Percentiles rank a stretch among this genome's conserved stretches.
phyloP scores from a whole-genome alignment of 2,797 vertebrate genomes.

The Microchirus variegatus region DNA sequence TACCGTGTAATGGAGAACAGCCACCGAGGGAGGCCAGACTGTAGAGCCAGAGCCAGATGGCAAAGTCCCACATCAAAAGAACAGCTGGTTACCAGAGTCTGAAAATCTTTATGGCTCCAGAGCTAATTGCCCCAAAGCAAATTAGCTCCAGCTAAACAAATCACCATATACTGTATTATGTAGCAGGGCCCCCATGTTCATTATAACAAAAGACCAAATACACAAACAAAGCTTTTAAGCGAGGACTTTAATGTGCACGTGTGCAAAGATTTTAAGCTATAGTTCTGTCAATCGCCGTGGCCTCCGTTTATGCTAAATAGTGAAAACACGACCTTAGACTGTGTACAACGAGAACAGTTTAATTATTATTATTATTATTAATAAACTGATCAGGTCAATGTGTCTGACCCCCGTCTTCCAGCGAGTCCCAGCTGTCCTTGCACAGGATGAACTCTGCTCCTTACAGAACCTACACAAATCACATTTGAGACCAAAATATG shows the following conservation, averaged over 20 bases:
- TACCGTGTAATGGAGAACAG: slow-evolving; percentile 38
- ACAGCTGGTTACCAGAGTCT: slow-evolving; percentile 72
- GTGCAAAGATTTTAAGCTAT: slow-evolving; percentile 15
- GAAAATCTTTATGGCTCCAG: slow-evolving; percentile 53
- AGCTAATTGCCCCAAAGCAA: slow-evolving; percentile 59
- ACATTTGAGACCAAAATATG: slow-evolving; percentile 1
- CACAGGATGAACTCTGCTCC: slow-evolving; percentile 43
- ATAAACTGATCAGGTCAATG: neutral
- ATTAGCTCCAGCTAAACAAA: slow-evolving; percentile 66
- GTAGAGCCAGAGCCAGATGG: slow-evolving; percentile 71
- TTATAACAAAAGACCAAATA: slow-evolving; percentile 38
- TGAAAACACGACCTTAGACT: neutral
- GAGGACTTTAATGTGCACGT: slow-evolving; percentile 33
- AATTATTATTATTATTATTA: too few species aligned
- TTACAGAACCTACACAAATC: slow-evolving; percentile 44
- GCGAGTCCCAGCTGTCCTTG: slow-evolving; percentile 19
- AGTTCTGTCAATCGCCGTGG: neutral
- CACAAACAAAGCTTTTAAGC: slow-evolving; percentile 32
- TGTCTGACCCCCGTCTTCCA: slow-evolving; percentile 32
- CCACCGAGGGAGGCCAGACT: slow-evolving; percentile 42
- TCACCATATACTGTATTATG: slow-evolving; percentile 28
- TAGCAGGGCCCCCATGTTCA: slow-evolving; percentile 21
- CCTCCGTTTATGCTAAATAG: slow-evolving; percentile 2
- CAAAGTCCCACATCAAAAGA: slow-evolving; percentile 66
- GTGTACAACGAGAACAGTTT: slow-evolving; percentile 10